Evolutionary conservation across 2,113 vertebrate genomes (phyloP), one percentile per base, ranked within the genome.

Genomic region (Tetrax tetrax): DNA sequence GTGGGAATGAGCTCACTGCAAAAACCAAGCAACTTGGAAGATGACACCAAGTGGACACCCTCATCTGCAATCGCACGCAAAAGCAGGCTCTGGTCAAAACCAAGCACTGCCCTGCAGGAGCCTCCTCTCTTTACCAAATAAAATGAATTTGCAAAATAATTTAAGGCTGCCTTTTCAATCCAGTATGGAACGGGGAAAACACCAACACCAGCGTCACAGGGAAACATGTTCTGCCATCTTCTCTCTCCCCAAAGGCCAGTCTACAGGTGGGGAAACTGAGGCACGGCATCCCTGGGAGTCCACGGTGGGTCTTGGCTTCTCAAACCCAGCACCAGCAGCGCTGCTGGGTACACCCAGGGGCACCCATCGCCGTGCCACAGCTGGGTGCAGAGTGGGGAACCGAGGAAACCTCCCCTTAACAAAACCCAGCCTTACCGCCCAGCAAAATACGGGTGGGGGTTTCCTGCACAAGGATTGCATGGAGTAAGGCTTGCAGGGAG

Each of bases 201-300:
- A 9, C 3, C 1, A 6, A 8, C 15, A 29, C 6, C 25, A n/a
- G 33, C 7, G 5, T 22, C 14, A 12, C 0, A 25, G 47, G 29
- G 28, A 24, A 21, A 60, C 9, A 18, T 6, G 4, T 29, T 29
- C 71, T 48, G 61, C 41, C 8, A 0, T 8, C 80, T 6, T 9
- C 80, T 6, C 38, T 10, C 71, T 14, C 29, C 23, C 57, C 47
- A 53, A 28, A 63, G n/a, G 29, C 33, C 17, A 4, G 17, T 72
- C 35, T 19, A 20, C 17, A 43, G 68, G 28, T 6, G 4, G 54
- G 77, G 45, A 84, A 91, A 83, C 63, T 63, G 80, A 96, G 83
- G 84, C 51, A 65, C 23, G 5, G 59, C 81, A 53, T 20, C 37
- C 47, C 43, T 1, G 2, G 14, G 31, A 35, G 50, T 7, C 66